These are phyloP conservation scores for Zoanthus sociatus DNA, from an alignment of 92 coral and sea anemone genomes.

Conservation along the genomic window DNA sequence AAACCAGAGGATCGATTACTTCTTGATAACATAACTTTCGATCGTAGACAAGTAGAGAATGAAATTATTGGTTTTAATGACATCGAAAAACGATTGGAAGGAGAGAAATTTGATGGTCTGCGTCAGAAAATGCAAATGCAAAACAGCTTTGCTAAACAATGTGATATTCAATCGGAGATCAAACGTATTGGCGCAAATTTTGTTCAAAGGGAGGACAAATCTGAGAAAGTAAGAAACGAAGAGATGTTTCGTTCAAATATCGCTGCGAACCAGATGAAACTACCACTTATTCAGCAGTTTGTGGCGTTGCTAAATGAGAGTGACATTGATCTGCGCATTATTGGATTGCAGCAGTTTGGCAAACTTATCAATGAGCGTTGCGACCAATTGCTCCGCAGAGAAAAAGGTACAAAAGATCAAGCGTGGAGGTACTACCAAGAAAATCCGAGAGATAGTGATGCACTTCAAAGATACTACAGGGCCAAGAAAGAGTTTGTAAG, in stretches of 20 bases:
- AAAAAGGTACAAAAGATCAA: conserved; percentile 8
- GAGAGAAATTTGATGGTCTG: not conserved
- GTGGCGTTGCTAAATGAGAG: not conserved
- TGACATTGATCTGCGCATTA: conserved; percentile 11
- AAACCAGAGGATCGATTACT: conserved; percentile 9
- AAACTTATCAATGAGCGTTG: not conserved
- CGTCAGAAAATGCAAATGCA: conserved; percentile 12
- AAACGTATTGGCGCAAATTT: conserved; percentile 8
- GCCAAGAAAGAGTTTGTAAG: not conserved
- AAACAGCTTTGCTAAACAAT: conserved; percentile 15
- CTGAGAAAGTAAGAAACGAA: not conserved
- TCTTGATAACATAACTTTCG: not conserved
- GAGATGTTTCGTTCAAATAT: not conserved
- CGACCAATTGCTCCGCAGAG: conserved; percentile 5
- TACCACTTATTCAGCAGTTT: conserved; percentile 17
- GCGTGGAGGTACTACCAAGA: conserved; percentile 2
- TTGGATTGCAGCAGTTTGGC: not conserved
- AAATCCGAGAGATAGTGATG: conserved; percentile 17
- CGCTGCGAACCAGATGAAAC: not conserved
- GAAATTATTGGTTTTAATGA: conserved; percentile 6
- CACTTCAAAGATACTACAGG: conserved; percentile 19
- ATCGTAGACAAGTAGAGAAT: not conserved
- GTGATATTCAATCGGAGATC: conserved; percentile 13
- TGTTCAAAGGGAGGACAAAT: not conserved
- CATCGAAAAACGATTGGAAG: not conserved